Percentiles rank a stretch among this genome's conserved stretches.
Conservation (phyloP, 2,113 vertebrate species). For the Rallus limicola region DNA sequence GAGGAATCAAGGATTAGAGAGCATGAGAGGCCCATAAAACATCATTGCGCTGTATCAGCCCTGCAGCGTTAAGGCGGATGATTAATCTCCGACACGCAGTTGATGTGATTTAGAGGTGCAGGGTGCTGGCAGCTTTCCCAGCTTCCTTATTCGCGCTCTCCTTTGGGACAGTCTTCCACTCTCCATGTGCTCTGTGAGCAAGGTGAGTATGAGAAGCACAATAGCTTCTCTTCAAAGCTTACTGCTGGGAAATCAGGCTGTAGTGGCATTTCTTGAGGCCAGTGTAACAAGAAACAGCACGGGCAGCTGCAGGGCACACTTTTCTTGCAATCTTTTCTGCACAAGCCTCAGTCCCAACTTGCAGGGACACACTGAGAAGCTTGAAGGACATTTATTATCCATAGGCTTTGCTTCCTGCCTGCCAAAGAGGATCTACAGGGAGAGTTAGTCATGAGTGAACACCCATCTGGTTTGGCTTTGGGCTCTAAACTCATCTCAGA, state of each 20-base stretch:
- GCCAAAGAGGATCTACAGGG: not conserved
- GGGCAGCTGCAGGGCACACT: not conserved
- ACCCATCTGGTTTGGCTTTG: not conserved
- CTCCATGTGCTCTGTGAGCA: accelerated
- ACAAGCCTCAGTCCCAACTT: not conserved
- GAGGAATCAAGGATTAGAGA: not conserved
- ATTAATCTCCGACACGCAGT: not conserved
- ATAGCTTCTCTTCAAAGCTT: not conserved
- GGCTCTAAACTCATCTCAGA: not conserved
- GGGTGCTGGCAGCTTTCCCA: not conserved
- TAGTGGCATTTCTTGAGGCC: not conserved
- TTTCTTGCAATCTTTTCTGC: not conserved
- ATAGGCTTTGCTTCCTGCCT: not conserved
- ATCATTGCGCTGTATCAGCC: not conserved
- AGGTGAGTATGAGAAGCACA: not conserved
- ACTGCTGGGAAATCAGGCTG: not conserved
- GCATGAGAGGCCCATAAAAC: not conserved
- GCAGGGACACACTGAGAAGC: not conserved
- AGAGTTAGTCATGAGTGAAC: not conserved
- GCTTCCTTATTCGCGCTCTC: not conserved
- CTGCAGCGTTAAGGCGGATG: not conserved
- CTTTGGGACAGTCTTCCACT: not conserved
- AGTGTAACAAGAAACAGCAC: not conserved
- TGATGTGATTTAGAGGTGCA: not conserved
- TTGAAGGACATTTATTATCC: not conserved